Evolutionary conservation across 2,888 invertebrate genomes (phyloP), one percentile per base, ranked within the genome.

Genomic region (Heliconius hortense): DNA sequence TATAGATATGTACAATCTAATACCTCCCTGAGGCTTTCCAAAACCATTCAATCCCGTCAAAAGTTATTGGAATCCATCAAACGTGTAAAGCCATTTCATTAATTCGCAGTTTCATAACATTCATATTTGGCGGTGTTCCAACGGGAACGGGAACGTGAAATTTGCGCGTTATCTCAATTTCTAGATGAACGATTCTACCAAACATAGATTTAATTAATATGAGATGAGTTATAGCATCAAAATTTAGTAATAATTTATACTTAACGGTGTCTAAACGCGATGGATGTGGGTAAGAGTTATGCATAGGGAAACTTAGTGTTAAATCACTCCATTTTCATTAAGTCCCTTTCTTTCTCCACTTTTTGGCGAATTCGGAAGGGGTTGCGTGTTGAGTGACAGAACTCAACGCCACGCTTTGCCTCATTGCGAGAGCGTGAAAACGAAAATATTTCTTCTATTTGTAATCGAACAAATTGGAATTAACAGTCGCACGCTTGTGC

Each of bases 51-150:
- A 69, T 68, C 28, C 31, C 11, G 7, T 21, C 10, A 69, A 69
- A 28, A 69, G 31, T 7, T 31, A 31, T 69, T 69, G 39, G 39
- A 24, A 66, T 56, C 56, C 31, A 31, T 56, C 56, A 69, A 56
- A 69, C 31, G 56, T 64, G 59, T 70, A 43, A n/a, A 63, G 70
- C 70, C 43, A 71, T 64, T 71, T 10, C 70, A 64, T 75, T 71
- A 75, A 75, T 71, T 64, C 59, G 69, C 35, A 56, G 39, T 71
- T 64, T 59, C 70, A 66, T 56, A 76, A 69, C 68, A 68, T 68
- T 74, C n/a, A 56, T n/a, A 56, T 56, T 74, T 78, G 78, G 78
- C 78, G 10, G 35, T 69, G 48, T 56, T 76, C 78, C 78, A 78
- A 60, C 70, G 4, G 48, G 48, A 48, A 18, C 48, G 48, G 48